Evolutionary conservation across 2,797 vertebrate genomes (phyloP), one percentile per base, ranked within the genome.

Genomic region (Hybognathus amarus): DNA sequence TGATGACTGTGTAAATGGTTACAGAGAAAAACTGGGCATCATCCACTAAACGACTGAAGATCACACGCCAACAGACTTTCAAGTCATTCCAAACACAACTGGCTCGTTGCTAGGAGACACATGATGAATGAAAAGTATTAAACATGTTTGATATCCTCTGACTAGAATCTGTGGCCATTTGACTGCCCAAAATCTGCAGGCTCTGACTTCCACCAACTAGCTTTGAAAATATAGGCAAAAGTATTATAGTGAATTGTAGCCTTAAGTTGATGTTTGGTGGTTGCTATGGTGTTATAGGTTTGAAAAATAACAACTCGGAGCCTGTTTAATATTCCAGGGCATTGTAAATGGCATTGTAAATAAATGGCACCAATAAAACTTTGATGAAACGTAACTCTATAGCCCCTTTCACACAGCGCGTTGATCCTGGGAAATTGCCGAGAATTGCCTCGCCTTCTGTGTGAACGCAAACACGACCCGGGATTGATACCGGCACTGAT

Each of bases 1-100:
- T 56, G 73, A 56, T 12, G 50, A 38, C 73, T 75, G 56, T 75
- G 73, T 75, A 56, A 75, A 38, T 38, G 12, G 50, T 56, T 75
- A 38, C 73, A 38, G 50, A 75, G 73, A 75, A 75, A 75, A 75
- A 75, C 33, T 75, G 50, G 33, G 71, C 50, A 75, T 56, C 20
- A 24, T 75, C 6, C 47, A 73, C 30, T 52, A 75, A 56, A 56
- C 4, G 54, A 54, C 71, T 54, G 47, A 54, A 20, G 47, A 74
- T 74, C 71, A 75, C 50, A 75, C 7, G 22, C 50, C 38, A 63
- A 63, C 6, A 63, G 61, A 75, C 71, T 24, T 75, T 36, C 11
- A 75, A 75, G 71, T 56, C 71, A 2, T 74, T 54, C 20, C 50
- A 36, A 38, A 74, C 50, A 74, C 71, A 73, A 30, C 45, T 13